phyloP scores from a whole-genome alignment of 2,113 vertebrate genomes.

The Geococcyx californianus region DNA sequence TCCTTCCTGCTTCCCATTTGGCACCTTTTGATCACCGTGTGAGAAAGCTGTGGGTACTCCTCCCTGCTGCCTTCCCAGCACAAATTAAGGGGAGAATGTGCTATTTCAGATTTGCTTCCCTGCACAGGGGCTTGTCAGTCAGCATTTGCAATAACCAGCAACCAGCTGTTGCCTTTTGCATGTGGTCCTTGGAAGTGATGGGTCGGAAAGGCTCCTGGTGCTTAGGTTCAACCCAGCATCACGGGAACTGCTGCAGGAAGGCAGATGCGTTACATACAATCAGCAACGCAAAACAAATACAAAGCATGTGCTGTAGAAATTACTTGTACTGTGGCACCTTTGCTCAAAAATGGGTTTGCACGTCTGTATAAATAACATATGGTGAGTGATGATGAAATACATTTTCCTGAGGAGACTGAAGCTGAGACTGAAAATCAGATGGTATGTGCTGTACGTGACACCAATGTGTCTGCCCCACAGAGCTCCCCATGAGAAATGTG shows the following conservation, averaged over 20 bases:
- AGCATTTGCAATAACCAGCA: neutral
- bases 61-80: neutral
- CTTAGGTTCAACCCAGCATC: fast-evolving
- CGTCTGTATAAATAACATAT: neutral
- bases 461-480: no score
- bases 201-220: neutral
- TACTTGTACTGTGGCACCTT: neutral
- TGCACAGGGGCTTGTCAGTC: neutral
- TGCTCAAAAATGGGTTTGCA: neutral
- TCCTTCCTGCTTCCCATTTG: neutral
- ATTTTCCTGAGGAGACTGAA: neutral
- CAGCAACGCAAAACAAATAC: neutral
- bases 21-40: neutral
- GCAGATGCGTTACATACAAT: fast-evolving
- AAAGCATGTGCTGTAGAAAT: neutral
- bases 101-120: neutral
- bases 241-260: neutral
- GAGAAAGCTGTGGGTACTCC: neutral
- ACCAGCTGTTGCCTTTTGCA: neutral
- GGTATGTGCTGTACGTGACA: neutral
- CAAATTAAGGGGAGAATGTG: neutral
- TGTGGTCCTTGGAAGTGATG: neutral
- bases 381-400: neutral
- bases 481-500: fast-evolving
- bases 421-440: neutral